Conservation (phyloP, 1,140 invertebrate species). For the Planococcus citri region DNA sequence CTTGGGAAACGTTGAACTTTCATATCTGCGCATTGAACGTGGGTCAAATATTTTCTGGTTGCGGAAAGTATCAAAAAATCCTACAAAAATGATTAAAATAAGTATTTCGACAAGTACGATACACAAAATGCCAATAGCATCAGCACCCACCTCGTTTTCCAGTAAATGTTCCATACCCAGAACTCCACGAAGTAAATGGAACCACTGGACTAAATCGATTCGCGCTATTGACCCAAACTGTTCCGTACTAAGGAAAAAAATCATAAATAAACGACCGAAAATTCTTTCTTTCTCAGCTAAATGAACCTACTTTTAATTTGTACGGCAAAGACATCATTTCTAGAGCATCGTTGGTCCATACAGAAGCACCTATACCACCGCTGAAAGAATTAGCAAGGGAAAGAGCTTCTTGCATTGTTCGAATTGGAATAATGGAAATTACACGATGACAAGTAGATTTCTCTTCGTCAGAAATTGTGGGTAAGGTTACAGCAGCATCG, state of each 20-base stretch:
- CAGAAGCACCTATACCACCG: not conserved
- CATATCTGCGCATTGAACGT: too few species aligned
- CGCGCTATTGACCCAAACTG: not conserved
- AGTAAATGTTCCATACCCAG: conserved; percentile 5
- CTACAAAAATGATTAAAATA: not conserved
- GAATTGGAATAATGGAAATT: not conserved
- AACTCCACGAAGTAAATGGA: not conserved
- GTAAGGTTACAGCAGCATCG: not conserved
- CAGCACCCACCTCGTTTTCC: not conserved
- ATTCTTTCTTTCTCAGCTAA: not conserved
- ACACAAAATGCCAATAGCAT: too few species aligned
- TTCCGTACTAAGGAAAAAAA: conserved; percentile 5
- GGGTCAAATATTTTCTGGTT: too few species aligned
- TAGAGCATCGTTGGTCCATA: conserved; percentile 1
- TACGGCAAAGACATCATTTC: not conserved
- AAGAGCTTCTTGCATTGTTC: not conserved
- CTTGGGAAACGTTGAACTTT: not conserved
- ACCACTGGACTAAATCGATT: not conserved
- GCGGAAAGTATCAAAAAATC: not conserved
- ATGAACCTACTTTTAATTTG: not conserved
- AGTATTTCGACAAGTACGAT: not conserved
- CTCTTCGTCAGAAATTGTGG: not conserved
- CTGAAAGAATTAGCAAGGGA: not conserved
- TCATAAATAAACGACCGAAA: not conserved
- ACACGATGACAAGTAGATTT: not conserved